Evolutionary conservation across 2,797 vertebrate species (phyloP), one percentile per base, ranked within the genome.

Genomic region (Sebastes nivosus): DNA sequence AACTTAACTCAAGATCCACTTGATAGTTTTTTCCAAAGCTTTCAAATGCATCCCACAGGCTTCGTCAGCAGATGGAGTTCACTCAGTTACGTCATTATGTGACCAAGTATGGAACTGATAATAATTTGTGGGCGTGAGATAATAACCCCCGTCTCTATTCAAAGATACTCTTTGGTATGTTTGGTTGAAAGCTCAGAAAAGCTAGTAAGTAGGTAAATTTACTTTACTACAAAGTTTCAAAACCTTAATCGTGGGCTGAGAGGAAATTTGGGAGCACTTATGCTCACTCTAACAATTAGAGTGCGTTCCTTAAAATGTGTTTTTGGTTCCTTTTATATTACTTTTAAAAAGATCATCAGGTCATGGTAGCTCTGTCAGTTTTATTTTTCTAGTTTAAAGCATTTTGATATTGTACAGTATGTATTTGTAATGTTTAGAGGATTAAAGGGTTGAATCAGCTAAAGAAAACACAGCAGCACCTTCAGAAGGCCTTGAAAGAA

Each of bases 321-420:
- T 63, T 59, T 59, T 63, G 13, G 69, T 55, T n/a, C 6, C 6
- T 63, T 67, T 55, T 6, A 3, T 38, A 22, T 60, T 54, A 6
- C 2, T 52, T 74, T 72, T 32, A 11, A 46, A 74, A 74, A 36
- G 42, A 54, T 64, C 24, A 68, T 60, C 46, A 54, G 24, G 71
- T 72, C 20, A 77, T 25, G 11, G 42, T 75, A 57, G 60, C 64
- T 14, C 38, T 67, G 60, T 7, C 25, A 46, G 24, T 66, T 81
- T 81, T 72, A 81, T 83, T 80, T 81, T 75, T 79, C 16, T 68
- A 74, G 29, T 67, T 66, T 24, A 9, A 68, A 71, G 63, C 67
- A 66, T 81, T 80, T 83, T 67, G 30, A 57, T 86, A 74, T 74
- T 82, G 77, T 80, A 79, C 75, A 86, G 22, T 60, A 69, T 66